Percentiles rank a stretch among this genome's conserved stretches.
Conservation (phyloP, 2,113 vertebrate species). For the Albula glossodonta region DNA sequence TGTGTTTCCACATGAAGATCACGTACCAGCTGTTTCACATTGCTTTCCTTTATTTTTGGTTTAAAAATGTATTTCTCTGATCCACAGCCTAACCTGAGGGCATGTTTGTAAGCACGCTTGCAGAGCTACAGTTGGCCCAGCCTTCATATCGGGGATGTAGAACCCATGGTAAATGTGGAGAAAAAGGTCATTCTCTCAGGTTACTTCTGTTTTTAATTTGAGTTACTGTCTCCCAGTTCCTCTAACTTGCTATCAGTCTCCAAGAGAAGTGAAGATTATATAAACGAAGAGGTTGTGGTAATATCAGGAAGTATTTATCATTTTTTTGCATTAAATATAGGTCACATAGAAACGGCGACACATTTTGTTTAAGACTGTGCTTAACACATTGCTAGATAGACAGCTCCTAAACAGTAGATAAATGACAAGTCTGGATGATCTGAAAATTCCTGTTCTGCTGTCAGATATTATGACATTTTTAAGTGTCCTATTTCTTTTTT, state of each 20-base stretch:
- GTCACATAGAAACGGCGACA: no score
- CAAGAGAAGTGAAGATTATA: no score
- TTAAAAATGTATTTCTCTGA: background rate
- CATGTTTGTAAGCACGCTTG: background rate
- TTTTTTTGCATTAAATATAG: no score
- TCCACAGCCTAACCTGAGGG: background rate
- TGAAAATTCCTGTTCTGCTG: no score
- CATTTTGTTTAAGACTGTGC: no score
- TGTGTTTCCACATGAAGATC: background rate
- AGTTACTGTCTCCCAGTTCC: background rate
- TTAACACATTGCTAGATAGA: no score
- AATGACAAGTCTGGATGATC: no score
- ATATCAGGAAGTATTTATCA: no score
- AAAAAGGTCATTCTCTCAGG: background rate
- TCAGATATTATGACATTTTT: no score
- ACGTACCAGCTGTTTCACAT: constrained; percentile 1
- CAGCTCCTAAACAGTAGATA: no score
- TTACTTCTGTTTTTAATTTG: background rate
- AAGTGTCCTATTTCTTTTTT: background rate
- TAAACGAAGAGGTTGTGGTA: no score
- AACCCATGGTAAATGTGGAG: background rate
- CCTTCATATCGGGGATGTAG: background rate
- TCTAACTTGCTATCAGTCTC: no score
- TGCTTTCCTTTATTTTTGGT: background rate
- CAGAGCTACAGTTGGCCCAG: background rate